These are phyloP conservation scores for Prunella strophiata DNA, from an alignment of 2,797 vertebrate species.

Conservation along the genomic window DNA sequence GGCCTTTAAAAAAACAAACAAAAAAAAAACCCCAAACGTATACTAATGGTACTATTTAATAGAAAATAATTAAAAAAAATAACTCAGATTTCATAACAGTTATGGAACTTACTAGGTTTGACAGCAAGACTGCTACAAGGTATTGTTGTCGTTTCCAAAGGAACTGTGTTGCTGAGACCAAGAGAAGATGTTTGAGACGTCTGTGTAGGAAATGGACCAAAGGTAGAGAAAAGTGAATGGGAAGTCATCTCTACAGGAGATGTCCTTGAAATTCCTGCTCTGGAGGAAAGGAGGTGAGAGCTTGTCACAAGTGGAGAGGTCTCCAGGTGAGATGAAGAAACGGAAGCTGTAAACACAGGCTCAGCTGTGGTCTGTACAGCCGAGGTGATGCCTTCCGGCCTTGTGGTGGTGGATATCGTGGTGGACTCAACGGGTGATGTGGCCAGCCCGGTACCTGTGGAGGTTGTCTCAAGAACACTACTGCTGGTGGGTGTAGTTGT, in stretches of 20 bases:
- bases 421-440: not conserved
- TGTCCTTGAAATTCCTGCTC: accelerated
- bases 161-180: accelerated
- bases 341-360: accelerated
- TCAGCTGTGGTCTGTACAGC: too few species aligned
- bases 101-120: not conserved
- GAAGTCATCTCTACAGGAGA: accelerated
- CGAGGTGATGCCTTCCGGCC: accelerated
- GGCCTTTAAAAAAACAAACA: too few species aligned
- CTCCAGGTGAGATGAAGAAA: accelerated
- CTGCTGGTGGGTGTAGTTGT: too few species aligned
- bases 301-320: accelerated
- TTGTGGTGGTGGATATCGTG: accelerated
- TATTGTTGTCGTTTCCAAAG: accelerated
- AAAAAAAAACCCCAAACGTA: too few species aligned
- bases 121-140: accelerated
- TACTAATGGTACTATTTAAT: accelerated
- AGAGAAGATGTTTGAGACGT: not conserved
- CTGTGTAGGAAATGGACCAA: accelerated
- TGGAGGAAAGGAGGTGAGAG: not conserved
- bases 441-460: too few species aligned
- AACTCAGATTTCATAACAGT: accelerated
- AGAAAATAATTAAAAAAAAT: accelerated
- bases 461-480: too few species aligned
- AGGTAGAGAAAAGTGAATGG: accelerated